Evolutionary conservation across 2,888 invertebrate species (phyloP), one percentile per base, ranked within the genome.

Genomic region (Gymnosoma rotundatum): DNA sequence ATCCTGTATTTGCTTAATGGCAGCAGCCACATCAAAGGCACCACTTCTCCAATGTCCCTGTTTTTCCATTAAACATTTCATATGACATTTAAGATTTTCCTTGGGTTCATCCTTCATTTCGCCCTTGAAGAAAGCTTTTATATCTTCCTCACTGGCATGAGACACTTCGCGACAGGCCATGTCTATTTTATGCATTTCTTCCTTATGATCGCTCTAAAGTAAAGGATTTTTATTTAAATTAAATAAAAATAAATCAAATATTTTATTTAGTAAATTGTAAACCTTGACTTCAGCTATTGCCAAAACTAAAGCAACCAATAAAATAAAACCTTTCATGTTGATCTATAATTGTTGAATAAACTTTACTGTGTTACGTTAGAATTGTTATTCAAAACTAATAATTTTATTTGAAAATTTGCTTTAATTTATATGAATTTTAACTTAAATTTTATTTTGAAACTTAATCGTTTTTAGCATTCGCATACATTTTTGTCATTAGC

Each of bases 21-120:
- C 14, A 6, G 87, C 87, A 4, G 86, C 87, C 3, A 86, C 84
- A 83, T 89, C 88, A 66, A 90, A 88, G 50, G 85, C 86, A 0
- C 91, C 91, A 56, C 88, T 87, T 78, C 79, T 87, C 45, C 89
- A 72, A 9, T 88, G 83, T 0, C 91, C 91, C 18, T 89, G 87
- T 32, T 89, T 89, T 76, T 91, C 90, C 88, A 91, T 88, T 58
- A 91, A 56, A 60, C 91, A 91, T 63, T 89, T 89, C 78, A 88
- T 67, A 45, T 89, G 88, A 73, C 91, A 91, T 67, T 91, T 91
- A 1, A 91, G 69, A 42, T 86, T 87, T 20, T 88, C 88, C n/a
- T 84, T 88, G 12, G 87, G 83, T 9, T 75, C 61, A 20, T 78
- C 84, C 83, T 89, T 88, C 58, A 87, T 87, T 0, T 66, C 70